Evolutionary conservation across 2,888 invertebrate genomes (phyloP), one percentile per base, ranked within the genome.

Genomic region (Epistrophella euchroma): DNA sequence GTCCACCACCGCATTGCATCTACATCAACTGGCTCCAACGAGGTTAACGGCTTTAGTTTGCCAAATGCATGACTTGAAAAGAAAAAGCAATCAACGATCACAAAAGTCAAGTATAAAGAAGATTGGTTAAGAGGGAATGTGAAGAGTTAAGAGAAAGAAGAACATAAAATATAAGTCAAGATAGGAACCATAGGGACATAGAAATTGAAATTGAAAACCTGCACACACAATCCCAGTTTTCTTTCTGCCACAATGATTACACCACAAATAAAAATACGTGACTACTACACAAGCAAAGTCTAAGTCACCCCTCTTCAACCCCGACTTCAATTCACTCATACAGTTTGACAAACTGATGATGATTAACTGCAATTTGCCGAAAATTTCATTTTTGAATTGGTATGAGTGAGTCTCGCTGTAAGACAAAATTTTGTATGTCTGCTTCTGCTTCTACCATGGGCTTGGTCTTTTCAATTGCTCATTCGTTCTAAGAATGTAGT

Each of bases 151-250:
- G 60, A 37, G 35, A 32, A 66, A 47, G 15, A 37, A 13, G 43
- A 70, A 80, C 55, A 85, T 80, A 76, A 85, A 85, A 85, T 85
- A 85, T 85, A 85, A 85, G 85, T 85, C 85, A 85, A 85, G 85
- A 85, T 85, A 85, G 85, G 80, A 85, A 47, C 68, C 2, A 25
- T 25, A 62, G 62, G 73, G 68, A 78, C 81, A 85, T 85, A 81
- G 85, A 68, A 85, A 85, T 25, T 73, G 72, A 80, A 77, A 81
- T 80, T 85, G 73, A 77, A 85, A 60, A 66, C 47, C 56, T 60
- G 47, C 74, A 79, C 45, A 52, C 79, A 72, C 17, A 32, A 72
- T 37, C 10, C 17, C 68, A 37, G 13, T 52, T 52, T 50, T 4
- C 37, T 25, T 37, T 25, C n/a, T 66, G 22, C 52, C n/a, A n/a